A percentile compares a stretch with the other conserved stretches of the same genome.
These are phyloP conservation scores for Hyles lineata DNA, from an alignment of 2,888 invertebrate species.

Conservation along the genomic window DNA sequence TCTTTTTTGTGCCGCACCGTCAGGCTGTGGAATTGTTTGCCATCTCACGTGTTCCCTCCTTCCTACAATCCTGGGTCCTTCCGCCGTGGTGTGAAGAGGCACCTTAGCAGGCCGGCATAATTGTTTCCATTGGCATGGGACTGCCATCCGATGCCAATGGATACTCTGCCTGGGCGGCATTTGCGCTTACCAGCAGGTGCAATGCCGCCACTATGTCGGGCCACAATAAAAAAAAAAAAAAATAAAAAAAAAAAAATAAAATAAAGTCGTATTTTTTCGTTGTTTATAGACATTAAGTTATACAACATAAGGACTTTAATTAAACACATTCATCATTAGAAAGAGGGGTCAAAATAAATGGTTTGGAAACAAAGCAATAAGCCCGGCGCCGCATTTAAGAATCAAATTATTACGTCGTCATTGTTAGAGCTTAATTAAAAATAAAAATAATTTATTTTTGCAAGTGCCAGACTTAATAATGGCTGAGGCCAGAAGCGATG, in stretches of 20 bases:
- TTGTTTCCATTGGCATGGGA: no score
- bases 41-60: no score
- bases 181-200: no score
- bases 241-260: not conserved
- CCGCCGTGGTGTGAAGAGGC: no score
- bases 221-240: no score
- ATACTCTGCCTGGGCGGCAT: no score
- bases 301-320: constrained; percentile 14
- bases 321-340: constrained; percentile 23
- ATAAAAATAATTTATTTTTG: constrained; percentile 16
- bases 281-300: constrained; percentile 13
- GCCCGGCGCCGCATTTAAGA: constrained; percentile 9
- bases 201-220: no score
- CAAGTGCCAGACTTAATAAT: not conserved
- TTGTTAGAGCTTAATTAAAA: constrained; percentile 16
- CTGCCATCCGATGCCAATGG: no score
- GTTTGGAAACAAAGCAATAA: constrained; percentile 21
- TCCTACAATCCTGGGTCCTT: no score
- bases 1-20: no score
- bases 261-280: not conserved
- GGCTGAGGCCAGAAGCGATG: not conserved
- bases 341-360: constrained; percentile 15
- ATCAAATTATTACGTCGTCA: constrained; percentile 21
- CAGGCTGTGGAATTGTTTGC: no score
- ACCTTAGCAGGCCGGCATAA: no score